Evolutionary conservation across 2,113 vertebrate species (phyloP), one percentile per base, ranked within the genome.

Genomic region (Chionomys nivalis): DNA sequence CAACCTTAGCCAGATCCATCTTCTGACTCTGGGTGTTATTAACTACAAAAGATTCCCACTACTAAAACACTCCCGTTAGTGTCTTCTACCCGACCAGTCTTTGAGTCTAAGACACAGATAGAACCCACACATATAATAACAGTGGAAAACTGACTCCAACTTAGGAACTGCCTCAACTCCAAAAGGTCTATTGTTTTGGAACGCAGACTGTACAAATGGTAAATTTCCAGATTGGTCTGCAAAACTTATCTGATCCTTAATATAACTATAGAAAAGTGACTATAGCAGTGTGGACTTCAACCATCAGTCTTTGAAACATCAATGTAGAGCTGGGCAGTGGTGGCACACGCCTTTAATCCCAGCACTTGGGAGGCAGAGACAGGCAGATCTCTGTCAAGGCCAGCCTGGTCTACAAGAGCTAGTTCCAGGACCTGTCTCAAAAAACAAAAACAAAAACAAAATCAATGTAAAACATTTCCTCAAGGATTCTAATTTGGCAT

Each of bases 131-230:
- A 95, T 95, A 86, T 89, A 96, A 95, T 58, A 88, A 95, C 93
- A 89, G 83, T 73, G 96, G 95, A 96, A 98, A 76, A 73, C 77
- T 10, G 92, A 97, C 90, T 90, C 75, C 73, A 92, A 44, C 19
- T 93, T 88, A 95, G 68, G 92, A 94, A 95, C 95, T 97, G 95
- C 92, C 97, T 89, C 72, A 68, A 65, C 87, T 94, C 96, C 96
- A 97, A 96, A 96, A 96, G 96, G 95, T 95, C 94, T 97, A 96
- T 97, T 97, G 96, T 96, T 96, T n/a, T 93, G 90, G 92, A 93
- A 96, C 79, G 92, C 72, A 90, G 81, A 97, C 90, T 89, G 63
- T 95, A 96, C 94, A 78, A 31, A 97, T 91, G 90, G 81, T 95
- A 90, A 90, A 95, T 96, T 96, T 92, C 90, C 90, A 96, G 58